phyloP scores from a whole-genome alignment of 2,888 invertebrate genomes.

The Bursaphelenchus okinawaensis region DNA sequence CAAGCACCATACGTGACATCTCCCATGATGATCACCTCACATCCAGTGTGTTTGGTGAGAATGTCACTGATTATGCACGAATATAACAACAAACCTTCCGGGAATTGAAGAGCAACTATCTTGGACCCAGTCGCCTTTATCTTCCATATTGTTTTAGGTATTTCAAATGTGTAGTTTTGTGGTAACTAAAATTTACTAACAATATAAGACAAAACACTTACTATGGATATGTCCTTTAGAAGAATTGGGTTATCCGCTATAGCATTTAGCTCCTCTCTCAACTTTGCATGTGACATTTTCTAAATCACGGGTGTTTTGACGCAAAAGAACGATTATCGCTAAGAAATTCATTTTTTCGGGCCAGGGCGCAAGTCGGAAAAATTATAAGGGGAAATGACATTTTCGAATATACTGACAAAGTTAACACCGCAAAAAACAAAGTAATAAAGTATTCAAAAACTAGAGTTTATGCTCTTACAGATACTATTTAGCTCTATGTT shows the following conservation, averaged over 20 bases:
- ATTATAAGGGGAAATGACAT: no score
- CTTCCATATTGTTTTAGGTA: conserved; percentile 94
- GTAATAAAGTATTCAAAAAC: no score
- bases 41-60: conserved; percentile 65
- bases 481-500: no score
- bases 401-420: no score
- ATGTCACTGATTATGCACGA: conserved; percentile 88
- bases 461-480: no score
- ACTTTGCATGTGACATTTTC: not conserved
- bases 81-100: conserved; percentile 86
- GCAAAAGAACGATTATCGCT: no score
- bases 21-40: conserved; percentile 88
- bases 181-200: conserved; percentile 65
- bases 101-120: conserved; percentile 89
- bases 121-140: conserved; percentile 76
- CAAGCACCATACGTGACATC: conserved; percentile 99
- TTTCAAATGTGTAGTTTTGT: conserved; percentile 92
- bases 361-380: no score
- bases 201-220: conserved; percentile 22
- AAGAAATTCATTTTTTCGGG: no score
- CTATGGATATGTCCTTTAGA: conserved; percentile 46
- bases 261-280: conserved; percentile 4
- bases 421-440: no score
- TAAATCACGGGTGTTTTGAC: no score
- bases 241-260: conserved; percentile 5